These are phyloP conservation scores for Gopherus flavomarginatus DNA, from an alignment of 2,113 vertebrate genomes.

Conservation along the genomic window DNA sequence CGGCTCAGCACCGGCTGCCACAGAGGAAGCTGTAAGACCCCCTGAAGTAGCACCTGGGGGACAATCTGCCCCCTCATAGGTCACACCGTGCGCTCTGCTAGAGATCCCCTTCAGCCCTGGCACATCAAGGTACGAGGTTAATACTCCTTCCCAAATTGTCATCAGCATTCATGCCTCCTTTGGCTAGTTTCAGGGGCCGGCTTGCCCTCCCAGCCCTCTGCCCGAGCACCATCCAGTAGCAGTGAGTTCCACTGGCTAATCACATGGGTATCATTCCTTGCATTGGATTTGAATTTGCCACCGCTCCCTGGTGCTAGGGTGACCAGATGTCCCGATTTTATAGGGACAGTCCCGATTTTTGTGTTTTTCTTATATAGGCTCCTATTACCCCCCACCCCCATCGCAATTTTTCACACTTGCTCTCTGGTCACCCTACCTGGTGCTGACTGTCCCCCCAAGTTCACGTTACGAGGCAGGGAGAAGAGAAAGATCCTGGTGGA, in stretches of 20 bases:
- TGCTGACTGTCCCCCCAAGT: background rate
- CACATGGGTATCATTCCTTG: background rate
- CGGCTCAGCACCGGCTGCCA: too few species aligned
- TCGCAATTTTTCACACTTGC: too few species aligned
- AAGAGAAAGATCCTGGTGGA: background rate
- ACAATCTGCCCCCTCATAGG: too few species aligned
- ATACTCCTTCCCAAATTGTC: background rate
- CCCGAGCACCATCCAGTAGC: background rate
- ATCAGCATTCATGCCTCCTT: background rate
- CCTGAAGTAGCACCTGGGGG: too few species aligned
- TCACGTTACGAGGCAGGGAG: background rate
- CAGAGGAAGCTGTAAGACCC: too few species aligned
- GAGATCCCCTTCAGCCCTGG: background rate
- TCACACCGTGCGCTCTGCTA: too few species aligned
- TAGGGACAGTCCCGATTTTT: too few species aligned
- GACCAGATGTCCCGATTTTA: too few species aligned
- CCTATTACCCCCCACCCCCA: too few species aligned
- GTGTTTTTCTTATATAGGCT: too few species aligned
- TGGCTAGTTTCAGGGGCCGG: accelerated
- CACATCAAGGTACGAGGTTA: background rate
- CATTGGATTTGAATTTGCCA: background rate
- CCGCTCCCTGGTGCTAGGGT: background rate
- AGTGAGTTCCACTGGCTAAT: background rate
- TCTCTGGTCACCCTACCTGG: background rate
- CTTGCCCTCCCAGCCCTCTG: background rate